Conservation (phyloP, 2,797 vertebrate genomes). For the Pteropus rufus region DNA sequence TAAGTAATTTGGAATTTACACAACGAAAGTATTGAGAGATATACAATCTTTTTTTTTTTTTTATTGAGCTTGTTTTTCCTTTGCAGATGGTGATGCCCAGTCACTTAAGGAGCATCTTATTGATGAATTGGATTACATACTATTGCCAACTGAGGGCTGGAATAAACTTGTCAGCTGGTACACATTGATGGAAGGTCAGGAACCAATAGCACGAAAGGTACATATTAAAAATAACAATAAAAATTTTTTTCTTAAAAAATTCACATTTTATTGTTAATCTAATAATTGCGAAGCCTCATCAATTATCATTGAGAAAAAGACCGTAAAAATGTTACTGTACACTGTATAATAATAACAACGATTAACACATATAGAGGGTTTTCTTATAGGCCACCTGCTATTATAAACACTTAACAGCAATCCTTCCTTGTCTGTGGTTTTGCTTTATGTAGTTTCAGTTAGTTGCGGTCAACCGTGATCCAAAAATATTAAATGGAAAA, state of each 20-base stretch:
- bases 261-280: conserved; percentile 28
- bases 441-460: neutral
- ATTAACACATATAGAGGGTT: neutral
- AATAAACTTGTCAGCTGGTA: conserved; percentile 99
- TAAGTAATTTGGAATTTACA: conserved; percentile 13
- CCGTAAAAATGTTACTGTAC: neutral
- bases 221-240: conserved; percentile 9
- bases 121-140: conserved; percentile 98
- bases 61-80: conserved; percentile 44
- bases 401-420: neutral
- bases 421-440: neutral
- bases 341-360: neutral
- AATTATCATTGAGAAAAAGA: neutral
- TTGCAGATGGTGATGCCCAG: conserved; percentile 93
- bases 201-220: conserved; percentile 98
- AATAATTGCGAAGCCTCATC: neutral
- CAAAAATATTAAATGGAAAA: neutral
- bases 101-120: conserved; percentile 99
- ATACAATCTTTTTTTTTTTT: neutral
- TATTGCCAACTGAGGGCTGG: conserved; percentile 98
- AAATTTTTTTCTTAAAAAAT: neutral
- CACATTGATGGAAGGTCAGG: conserved; percentile 91
- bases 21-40: neutral
- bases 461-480: neutral
- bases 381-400: neutral